Percentiles rank a stretch among this genome's conserved stretches.
These are phyloP conservation scores for Perca schrenkii DNA, from an alignment of 2,113 vertebrate genomes.

Conservation along the genomic window DNA sequence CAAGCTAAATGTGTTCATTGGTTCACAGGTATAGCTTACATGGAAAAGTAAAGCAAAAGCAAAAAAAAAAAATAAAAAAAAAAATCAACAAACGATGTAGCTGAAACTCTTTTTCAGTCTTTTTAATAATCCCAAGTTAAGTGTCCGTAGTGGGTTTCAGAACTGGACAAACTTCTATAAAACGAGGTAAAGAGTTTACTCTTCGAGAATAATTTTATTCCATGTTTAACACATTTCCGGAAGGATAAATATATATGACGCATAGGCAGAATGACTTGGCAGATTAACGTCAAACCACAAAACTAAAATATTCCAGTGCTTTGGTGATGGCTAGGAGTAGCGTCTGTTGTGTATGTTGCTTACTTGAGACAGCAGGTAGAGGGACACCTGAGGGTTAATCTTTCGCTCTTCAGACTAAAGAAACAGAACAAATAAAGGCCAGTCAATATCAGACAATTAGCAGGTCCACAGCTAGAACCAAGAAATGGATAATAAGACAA, in stretches of 20 bases:
- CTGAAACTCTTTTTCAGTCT: not conserved
- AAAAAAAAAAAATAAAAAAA: too few relatives aligned
- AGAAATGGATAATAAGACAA: not conserved
- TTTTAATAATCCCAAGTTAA: not conserved
- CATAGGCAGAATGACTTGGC: not conserved
- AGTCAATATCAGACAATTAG: not conserved
- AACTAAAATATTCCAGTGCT: not conserved
- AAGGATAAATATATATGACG: not conserved
- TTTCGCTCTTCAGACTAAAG: constrained; percentile 91
- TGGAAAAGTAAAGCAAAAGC: not conserved
- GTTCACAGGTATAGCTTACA: not conserved
- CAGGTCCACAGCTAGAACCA: not conserved
- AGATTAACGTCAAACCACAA: not conserved
- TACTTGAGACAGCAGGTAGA: constrained; percentile 98
- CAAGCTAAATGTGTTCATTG: not conserved
- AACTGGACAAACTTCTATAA: too few relatives aligned
- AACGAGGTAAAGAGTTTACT: too few relatives aligned
- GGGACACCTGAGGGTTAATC: constrained; percentile 96
- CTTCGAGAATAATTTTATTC: not conserved
- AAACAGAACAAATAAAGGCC: not conserved
- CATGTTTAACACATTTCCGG: not conserved
- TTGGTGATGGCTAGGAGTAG: not conserved
- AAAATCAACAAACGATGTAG: too few relatives aligned
- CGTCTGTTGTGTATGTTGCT: not conserved
- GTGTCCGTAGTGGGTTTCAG: too few relatives aligned